Conservation (phyloP, 2,113 vertebrate genomes). For the Chinchilla lanigera region DNA sequence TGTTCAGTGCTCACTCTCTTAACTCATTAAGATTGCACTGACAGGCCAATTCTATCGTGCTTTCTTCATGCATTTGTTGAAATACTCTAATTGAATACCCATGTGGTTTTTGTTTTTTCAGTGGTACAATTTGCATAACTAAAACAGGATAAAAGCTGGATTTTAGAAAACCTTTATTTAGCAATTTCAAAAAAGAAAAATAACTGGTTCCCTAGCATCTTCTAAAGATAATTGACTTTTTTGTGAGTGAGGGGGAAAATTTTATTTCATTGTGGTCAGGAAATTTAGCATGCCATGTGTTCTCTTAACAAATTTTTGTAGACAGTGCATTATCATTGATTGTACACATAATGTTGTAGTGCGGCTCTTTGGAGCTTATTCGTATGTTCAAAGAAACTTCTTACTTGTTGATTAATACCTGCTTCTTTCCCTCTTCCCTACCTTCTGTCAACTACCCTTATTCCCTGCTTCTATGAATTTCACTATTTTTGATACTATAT, state of each 20-base stretch:
- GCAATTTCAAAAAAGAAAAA: not conserved
- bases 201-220: not conserved
- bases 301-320: not conserved
- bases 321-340: not conserved
- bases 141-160: conserved; percentile 7
- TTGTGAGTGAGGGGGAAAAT: not conserved
- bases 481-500: not conserved
- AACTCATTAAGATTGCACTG: not conserved
- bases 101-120: conserved; percentile 10
- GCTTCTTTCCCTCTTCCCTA: not conserved
- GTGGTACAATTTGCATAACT: not conserved
- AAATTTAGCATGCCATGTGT: not conserved
- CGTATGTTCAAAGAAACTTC: not conserved
- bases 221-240: not conserved
- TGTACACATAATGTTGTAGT: not conserved
- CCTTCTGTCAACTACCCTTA: not conserved
- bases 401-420: not conserved
- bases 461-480: not conserved
- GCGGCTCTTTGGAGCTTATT: not conserved
- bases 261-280: not conserved
- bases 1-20: not conserved
- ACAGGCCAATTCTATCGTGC: conserved; percentile 10
- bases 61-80: conserved; percentile 47
- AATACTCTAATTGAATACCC: not conserved
- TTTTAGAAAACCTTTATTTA: not conserved